Percentiles rank a stretch among this genome's conserved stretches.
Evolutionary conservation across 2,888 invertebrate species (phyloP).

Genomic region (Metellina segmentata): DNA sequence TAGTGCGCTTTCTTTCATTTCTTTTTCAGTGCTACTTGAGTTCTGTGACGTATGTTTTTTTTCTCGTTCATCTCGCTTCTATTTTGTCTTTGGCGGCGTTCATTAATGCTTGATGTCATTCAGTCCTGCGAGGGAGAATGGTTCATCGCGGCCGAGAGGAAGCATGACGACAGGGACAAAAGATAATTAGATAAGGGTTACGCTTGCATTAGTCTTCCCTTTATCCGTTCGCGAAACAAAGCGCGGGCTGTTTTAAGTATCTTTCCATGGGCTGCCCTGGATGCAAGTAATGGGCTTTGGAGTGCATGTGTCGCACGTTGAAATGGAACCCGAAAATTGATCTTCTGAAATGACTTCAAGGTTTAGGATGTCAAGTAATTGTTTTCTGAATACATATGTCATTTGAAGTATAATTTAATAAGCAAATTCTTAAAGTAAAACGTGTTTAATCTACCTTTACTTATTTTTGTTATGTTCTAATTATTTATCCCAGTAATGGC

Average conservation of each 20-base stretch:
- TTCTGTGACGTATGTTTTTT: conserved; percentile 67
- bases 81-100: conserved; percentile 40
- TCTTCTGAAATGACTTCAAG: neutral
- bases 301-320: neutral
- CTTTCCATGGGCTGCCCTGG: neutral
- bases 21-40: conserved; percentile 22
- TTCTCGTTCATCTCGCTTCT: conserved; percentile 44
- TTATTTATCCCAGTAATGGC: too few relatives aligned
- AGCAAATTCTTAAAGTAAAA: too few relatives aligned
- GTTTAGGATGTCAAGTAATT: too few relatives aligned
- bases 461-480: too few relatives aligned
- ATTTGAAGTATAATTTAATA: too few relatives aligned
- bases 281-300: neutral
- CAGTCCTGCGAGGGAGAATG: neutral
- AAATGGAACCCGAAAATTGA: neutral
- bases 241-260: neutral
- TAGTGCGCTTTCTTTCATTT: conserved; percentile 34
- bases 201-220: neutral
- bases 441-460: too few relatives aligned
- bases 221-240: neutral
- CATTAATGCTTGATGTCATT: conserved; percentile 68
- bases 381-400: too few relatives aligned
- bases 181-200: conserved; percentile 38
- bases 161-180: neutral
- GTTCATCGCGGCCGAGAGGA: neutral